Conservation (phyloP, 2,113 vertebrate species). For the Limnothrissa miodon region DNA sequence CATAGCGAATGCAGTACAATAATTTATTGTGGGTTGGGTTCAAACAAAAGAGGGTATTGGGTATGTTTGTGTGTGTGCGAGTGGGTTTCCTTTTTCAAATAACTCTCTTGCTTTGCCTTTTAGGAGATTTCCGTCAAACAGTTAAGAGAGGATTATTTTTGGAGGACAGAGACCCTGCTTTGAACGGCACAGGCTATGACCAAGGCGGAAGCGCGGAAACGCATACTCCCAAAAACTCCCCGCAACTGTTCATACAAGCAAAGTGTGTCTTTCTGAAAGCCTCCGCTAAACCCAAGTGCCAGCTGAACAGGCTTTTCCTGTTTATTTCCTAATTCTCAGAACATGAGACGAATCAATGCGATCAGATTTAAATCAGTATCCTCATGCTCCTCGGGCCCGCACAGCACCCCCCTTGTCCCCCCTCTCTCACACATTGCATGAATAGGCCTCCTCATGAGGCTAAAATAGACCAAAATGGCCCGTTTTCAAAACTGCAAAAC, state of each 20-base stretch:
- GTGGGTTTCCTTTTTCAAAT: neutral
- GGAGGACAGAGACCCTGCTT: neutral
- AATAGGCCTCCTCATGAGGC: neutral
- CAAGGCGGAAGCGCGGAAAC: neutral
- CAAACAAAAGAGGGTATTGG: constrained; percentile 17
- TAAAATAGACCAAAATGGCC: neutral
- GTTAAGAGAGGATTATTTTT: neutral
- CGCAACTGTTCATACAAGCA: neutral
- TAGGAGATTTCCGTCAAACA: neutral
- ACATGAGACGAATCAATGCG: constrained; percentile 3
- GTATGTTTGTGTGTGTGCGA: constrained; percentile 1
- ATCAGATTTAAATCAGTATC: neutral
- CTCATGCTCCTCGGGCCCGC: neutral
- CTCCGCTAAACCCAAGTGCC: neutral
- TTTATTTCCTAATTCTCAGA: neutral
- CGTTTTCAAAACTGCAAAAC: neutral
- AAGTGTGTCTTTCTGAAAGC: neutral
- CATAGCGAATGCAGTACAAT: constrained; percentile 12
- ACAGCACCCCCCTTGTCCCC: neutral
- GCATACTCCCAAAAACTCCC: neutral
- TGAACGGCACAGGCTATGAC: neutral
- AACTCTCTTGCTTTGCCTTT: neutral
- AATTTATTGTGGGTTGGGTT: constrained; percentile 10
- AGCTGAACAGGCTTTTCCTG: neutral
- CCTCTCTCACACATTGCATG: neutral